These are phyloP conservation scores for Acropternis orthonyx DNA, from an alignment of 2,797 vertebrate genomes.

Conservation along the genomic window DNA sequence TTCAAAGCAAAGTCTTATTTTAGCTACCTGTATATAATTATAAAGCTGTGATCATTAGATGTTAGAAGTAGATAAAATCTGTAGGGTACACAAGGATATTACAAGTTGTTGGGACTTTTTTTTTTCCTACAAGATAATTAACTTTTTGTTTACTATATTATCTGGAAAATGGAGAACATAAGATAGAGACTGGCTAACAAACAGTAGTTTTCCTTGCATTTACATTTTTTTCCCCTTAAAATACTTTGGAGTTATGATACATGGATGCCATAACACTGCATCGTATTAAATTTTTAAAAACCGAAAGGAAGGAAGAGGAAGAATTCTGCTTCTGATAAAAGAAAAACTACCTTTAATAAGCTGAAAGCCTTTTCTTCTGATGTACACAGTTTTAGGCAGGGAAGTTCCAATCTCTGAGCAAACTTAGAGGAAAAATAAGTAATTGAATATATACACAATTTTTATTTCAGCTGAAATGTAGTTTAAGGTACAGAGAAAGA, in stretches of 20 bases:
- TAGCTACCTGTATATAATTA: background rate
- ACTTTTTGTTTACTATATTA: background rate
- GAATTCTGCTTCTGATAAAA: background rate
- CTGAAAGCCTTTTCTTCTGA: background rate
- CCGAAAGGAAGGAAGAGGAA: background rate
- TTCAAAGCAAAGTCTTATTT: slow-evolving; percentile 20
- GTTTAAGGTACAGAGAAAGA: background rate
- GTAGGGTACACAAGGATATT: background rate
- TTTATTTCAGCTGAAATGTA: background rate
- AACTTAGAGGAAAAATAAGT: background rate
- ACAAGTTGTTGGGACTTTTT: background rate
- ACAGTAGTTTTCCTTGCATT: background rate
- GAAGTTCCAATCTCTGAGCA: background rate
- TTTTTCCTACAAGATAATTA: background rate
- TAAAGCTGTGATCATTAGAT: background rate
- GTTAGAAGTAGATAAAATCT: background rate
- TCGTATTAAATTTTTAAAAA: background rate
- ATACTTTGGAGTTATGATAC: background rate
- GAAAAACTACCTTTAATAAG: background rate
- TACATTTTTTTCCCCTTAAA: background rate
- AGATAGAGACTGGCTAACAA: background rate
- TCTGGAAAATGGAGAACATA: background rate
- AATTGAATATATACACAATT: background rate
- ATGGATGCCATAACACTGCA: background rate
- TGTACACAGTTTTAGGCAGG: background rate